Conservation (phyloP, 1,140 invertebrate genomes). For the Diorhabda carinulata region DNA sequence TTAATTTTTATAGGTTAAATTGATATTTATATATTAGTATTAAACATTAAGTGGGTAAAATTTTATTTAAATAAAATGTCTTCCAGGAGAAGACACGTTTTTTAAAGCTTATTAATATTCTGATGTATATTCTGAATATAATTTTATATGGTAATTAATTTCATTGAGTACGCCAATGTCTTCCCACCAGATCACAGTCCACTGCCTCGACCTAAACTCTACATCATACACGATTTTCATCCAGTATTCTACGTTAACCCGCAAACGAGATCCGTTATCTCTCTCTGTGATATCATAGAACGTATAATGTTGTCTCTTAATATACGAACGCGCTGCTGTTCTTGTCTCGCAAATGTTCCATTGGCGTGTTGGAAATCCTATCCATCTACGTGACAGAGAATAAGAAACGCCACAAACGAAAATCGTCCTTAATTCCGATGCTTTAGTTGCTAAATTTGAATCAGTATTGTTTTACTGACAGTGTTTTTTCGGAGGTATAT, state of each 20-base stretch:
- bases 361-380: slow-evolving; percentile 11
- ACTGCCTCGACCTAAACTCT: neutral
- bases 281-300: slow-evolving; percentile 1
- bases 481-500: slow-evolving; percentile 17
- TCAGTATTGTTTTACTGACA: neutral
- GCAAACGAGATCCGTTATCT: slow-evolving; percentile 8
- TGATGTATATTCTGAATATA: too few species aligned
- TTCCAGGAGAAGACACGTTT: too few species aligned
- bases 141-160: too few species aligned
- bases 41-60: too few species aligned
- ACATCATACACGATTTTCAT: neutral
- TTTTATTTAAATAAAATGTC: too few species aligned
- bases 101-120: too few species aligned
- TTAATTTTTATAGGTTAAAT: too few species aligned
- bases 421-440: neutral
- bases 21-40: too few species aligned
- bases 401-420: slow-evolving; percentile 5
- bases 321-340: slow-evolving; percentile 13
- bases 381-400: slow-evolving; percentile 8
- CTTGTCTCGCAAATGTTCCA: slow-evolving; percentile 16
- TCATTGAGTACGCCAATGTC: slow-evolving; percentile 4
- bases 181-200: slow-evolving; percentile 7
- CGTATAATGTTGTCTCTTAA: slow-evolving; percentile 10
- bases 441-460: neutral
- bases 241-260: neutral